These are phyloP conservation scores for Polyploca ridens DNA, from an alignment of 2,888 invertebrate genomes.

Conservation along the genomic window DNA sequence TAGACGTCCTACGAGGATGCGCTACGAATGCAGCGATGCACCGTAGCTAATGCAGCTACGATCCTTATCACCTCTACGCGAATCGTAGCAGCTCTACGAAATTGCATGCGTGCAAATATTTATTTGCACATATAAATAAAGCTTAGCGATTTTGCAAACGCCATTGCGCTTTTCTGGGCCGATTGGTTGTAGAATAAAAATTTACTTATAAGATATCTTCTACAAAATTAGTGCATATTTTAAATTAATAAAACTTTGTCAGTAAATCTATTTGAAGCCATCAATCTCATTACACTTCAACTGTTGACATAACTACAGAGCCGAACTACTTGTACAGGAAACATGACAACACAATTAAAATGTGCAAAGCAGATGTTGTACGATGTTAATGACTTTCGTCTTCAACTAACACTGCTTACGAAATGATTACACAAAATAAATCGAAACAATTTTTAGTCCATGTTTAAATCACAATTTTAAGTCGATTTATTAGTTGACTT, in stretches of 20 bases:
- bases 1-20: constrained; percentile 36
- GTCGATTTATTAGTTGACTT: background rate
- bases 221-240: constrained; percentile 7
- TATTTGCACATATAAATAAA: constrained; percentile 33
- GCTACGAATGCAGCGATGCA: constrained; percentile 76
- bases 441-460: background rate
- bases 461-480: background rate
- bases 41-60: constrained; percentile 79
- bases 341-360: constrained; percentile 23
- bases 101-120: constrained; percentile 69
- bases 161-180: too few species aligned
- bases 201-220: background rate
- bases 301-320: background rate
- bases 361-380: constrained; percentile 46
- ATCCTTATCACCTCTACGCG: constrained; percentile 49
- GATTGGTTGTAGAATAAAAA: too few species aligned
- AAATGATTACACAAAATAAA: constrained; percentile 4
- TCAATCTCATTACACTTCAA: constrained; percentile 29
- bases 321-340: constrained; percentile 19
- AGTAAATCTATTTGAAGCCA: constrained; percentile 21
- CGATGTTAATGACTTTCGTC: constrained; percentile 48
- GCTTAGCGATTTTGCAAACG: background rate
- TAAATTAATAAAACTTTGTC: background rate
- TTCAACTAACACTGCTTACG: constrained; percentile 22
- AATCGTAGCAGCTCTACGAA: constrained; percentile 71